phyloP scores from a whole-genome alignment of 2,888 invertebrate genomes.

The Anthrax anthrax region DNA sequence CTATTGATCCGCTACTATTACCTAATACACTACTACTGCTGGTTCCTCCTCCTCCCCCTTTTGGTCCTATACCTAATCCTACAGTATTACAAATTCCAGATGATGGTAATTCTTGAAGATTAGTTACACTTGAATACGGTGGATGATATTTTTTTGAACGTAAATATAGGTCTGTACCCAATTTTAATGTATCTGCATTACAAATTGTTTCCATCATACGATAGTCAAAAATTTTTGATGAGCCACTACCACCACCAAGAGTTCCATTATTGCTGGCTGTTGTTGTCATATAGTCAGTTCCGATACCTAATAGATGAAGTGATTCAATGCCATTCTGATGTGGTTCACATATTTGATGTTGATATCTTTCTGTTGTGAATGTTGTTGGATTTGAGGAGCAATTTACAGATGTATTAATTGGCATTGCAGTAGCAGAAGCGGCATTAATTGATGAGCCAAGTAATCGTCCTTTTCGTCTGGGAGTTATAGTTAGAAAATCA shows the following conservation, averaged over 20 bases:
- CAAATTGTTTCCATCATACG: slow-evolving; percentile 26
- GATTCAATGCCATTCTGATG: slow-evolving; percentile 25
- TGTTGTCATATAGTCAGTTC: slow-evolving; percentile 14
- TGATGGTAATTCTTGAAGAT: slow-evolving; percentile 3
- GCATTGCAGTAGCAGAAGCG: background rate
- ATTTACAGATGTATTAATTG: slow-evolving; percentile 1
- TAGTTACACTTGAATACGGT: slow-evolving; percentile 3
- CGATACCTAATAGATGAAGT: slow-evolving; percentile 20
- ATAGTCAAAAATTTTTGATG: slow-evolving; percentile 22
- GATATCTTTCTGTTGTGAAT: slow-evolving; percentile 13
- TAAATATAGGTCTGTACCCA: slow-evolving; percentile 21
- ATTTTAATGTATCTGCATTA: slow-evolving; percentile 27
- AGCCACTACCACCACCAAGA: background rate
- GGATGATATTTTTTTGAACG: slow-evolving; percentile 2
- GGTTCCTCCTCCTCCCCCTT: too few relatives aligned
- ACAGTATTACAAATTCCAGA: background rate
- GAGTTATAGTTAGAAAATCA: slow-evolving; percentile 27
- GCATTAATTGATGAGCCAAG: slow-evolving; percentile 11
- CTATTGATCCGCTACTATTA: background rate
- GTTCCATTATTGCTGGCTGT: slow-evolving; percentile 4
- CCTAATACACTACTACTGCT: background rate
- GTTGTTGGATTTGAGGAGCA: background rate
- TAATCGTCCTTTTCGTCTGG: slow-evolving; percentile 22
- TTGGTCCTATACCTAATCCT: background rate
- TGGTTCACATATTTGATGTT: slow-evolving; percentile 14